Evolutionary conservation across 2,113 vertebrate genomes (phyloP).

Genomic region (Bucco capensis): DNA sequence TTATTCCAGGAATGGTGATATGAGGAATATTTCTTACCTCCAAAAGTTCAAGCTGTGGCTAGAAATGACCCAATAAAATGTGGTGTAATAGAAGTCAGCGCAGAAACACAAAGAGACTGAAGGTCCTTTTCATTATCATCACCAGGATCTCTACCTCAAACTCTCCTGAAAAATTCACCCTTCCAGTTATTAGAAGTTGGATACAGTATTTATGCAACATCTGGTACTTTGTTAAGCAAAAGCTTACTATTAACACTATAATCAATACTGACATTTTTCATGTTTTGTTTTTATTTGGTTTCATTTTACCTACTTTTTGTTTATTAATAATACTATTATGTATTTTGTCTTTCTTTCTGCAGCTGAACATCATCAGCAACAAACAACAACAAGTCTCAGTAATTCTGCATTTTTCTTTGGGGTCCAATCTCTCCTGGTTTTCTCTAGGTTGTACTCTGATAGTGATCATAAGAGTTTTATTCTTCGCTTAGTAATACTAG

Average conservation of each 20-base stretch:
- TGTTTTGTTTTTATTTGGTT: not conserved
- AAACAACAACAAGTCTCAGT: not conserved
- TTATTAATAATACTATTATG: not conserved
- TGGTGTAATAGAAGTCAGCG: not conserved
- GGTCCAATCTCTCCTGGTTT: accelerated
- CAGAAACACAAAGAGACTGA: not conserved
- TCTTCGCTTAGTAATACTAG: not conserved
- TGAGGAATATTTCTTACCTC: not conserved
- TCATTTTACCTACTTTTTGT: not conserved
- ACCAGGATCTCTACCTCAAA: not conserved
- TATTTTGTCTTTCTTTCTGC: not conserved
- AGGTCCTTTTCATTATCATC: not conserved
- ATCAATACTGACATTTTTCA: not conserved
- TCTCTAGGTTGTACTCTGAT: not conserved
- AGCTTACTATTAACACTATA: not conserved
- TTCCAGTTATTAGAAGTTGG: not conserved
- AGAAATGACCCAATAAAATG: not conserved
- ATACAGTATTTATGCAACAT: not conserved
- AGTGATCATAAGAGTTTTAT: not conserved
- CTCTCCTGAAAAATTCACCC: not conserved
- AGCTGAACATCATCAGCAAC: not conserved
- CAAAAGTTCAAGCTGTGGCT: not conserved
- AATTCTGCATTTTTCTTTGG: not conserved
- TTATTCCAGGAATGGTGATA: not conserved
- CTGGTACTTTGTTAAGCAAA: not conserved